These are phyloP conservation scores for Glyptemys insculpta DNA, from an alignment of 2,797 vertebrate genomes.

Conservation along the genomic window DNA sequence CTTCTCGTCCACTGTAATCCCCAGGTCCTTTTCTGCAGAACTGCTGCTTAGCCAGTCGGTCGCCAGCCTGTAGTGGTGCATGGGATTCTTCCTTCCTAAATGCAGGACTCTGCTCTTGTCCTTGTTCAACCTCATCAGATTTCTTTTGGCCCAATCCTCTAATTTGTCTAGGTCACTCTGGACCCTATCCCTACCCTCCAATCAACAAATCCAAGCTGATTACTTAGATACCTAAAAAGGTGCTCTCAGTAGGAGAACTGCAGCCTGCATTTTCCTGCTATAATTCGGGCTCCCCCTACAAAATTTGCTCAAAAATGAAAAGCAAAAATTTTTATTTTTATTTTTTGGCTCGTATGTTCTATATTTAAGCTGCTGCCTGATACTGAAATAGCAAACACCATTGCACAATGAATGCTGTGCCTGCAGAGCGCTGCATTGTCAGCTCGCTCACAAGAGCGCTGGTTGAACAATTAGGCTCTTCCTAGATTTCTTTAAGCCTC, in stretches of 20 bases:
- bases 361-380: neutral
- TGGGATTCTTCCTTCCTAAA: too few relatives aligned
- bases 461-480: too few relatives aligned
- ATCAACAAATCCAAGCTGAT: neutral
- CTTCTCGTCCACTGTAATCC: too few relatives aligned
- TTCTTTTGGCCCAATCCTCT: too few relatives aligned
- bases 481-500: neutral
- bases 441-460: too few relatives aligned
- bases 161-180: too few relatives aligned
- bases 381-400: neutral
- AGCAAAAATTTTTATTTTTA: neutral
- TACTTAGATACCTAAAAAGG: neutral
- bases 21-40: too few relatives aligned
- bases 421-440: neutral
- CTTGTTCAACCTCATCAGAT: too few relatives aligned
- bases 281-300: neutral
- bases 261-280: neutral
- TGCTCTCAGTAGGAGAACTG: neutral
- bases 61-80: too few relatives aligned
- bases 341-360: neutral
- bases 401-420: neutral
- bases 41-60: too few relatives aligned
- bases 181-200: too few relatives aligned
- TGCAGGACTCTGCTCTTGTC: too few relatives aligned
- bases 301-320: neutral